Percentiles rank a stretch among this genome's conserved stretches.
phyloP scores from a whole-genome alignment of 2,113 vertebrate species.

The Nycticryphes semicollaris region DNA sequence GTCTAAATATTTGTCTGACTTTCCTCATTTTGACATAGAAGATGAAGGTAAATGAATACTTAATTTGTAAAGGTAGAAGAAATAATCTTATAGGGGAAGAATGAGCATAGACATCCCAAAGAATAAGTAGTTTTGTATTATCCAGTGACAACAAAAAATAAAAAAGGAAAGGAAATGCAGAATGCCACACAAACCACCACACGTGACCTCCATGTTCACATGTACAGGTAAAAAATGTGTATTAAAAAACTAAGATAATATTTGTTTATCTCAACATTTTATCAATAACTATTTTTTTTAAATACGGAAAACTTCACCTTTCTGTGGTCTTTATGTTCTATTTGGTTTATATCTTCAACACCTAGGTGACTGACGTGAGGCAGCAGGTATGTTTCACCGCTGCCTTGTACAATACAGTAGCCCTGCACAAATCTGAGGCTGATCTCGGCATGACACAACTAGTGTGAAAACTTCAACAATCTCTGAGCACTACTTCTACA shows the following conservation, averaged over 20 bases:
- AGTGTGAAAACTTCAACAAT: not conserved
- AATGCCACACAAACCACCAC: not conserved
- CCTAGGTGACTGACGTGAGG: not conserved
- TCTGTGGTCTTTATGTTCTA: not conserved
- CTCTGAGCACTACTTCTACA: not conserved
- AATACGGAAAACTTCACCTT: not conserved
- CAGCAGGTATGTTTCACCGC: not conserved
- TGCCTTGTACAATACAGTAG: rapidly evolving
- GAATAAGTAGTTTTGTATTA: not conserved
- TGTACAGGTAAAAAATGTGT: not conserved
- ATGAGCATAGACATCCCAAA: not conserved
- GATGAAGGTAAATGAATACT: not conserved
- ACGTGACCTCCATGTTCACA: not conserved
- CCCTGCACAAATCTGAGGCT: not conserved
- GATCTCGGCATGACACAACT: not conserved
- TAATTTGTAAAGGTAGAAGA: not conserved
- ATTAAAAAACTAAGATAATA: not conserved
- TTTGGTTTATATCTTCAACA: not conserved
- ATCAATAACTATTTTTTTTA: not conserved
- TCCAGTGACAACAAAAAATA: not conserved
- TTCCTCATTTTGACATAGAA: not conserved
- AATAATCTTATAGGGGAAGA: not conserved
- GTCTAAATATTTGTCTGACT: not conserved
- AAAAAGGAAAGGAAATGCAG: not conserved
- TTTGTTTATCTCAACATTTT: not conserved